Evolutionary conservation across 2,797 vertebrate species (phyloP).

Genomic region (Brachyalestes nurse): DNA sequence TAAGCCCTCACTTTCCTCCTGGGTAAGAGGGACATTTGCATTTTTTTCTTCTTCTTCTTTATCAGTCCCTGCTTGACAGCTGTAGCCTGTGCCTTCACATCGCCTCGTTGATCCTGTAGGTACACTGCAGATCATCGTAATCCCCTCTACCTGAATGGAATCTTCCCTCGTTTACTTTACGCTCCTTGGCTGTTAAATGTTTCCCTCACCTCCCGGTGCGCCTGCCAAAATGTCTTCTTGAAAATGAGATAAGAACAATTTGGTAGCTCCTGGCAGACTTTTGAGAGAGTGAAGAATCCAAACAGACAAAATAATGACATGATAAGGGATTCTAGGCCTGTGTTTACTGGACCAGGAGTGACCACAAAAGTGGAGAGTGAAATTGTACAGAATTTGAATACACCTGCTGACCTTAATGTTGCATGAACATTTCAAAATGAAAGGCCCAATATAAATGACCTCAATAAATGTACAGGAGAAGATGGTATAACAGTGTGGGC

Average conservation of each 20-base stretch:
- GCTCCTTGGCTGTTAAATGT: not conserved
- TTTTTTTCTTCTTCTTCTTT: conserved; percentile 10
- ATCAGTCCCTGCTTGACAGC: not conserved
- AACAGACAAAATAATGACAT: not conserved
- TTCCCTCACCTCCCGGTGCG: not conserved
- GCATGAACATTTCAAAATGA: too few species aligned
- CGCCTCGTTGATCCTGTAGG: not conserved
- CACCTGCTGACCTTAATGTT: too few species aligned
- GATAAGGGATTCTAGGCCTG: not conserved
- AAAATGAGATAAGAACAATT: not conserved
- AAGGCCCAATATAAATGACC: too few species aligned
- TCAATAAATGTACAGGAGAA: too few species aligned
- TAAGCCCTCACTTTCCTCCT: not conserved
- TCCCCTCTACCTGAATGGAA: not conserved
- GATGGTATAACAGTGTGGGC: too few species aligned
- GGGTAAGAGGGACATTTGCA: conserved; percentile 3
- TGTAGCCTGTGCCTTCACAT: not conserved
- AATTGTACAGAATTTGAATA: too few species aligned
- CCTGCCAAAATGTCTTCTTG: not conserved
- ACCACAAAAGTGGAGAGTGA: not conserved
- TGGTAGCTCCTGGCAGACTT: not conserved
- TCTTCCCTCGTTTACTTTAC: not conserved
- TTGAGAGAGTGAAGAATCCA: not conserved
- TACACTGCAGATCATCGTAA: conserved; percentile 9
- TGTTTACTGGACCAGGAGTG: not conserved